phyloP scores from a whole-genome alignment of 2,888 invertebrate genomes.

The Serrognathus titanus region DNA sequence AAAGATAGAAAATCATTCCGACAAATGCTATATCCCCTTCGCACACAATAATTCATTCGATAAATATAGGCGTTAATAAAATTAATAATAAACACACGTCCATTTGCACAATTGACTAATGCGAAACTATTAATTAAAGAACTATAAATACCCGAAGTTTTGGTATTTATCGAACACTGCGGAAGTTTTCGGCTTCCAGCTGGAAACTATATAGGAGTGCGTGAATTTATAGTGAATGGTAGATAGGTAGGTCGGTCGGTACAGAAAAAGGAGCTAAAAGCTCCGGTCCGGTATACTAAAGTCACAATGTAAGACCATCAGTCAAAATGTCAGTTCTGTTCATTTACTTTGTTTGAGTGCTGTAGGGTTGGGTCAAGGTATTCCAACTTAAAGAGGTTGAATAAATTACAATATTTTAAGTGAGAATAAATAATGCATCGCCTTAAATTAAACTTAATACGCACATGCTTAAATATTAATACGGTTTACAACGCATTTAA shows the following conservation, averaged over 20 bases:
- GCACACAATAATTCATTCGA: too few species aligned
- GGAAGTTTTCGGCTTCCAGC: not conserved
- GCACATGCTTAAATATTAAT: too few species aligned
- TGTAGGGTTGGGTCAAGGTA: constrained; percentile 13
- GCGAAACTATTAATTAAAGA: too few species aligned
- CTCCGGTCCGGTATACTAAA: constrained; percentile 9
- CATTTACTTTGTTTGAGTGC: constrained; percentile 9
- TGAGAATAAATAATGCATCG: constrained; percentile 6
- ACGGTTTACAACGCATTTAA: too few species aligned
- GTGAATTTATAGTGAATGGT: not conserved
- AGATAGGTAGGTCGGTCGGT: too few species aligned
- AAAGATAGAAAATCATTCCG: too few species aligned
- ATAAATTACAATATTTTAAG: constrained; percentile 13
- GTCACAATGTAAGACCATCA: constrained; percentile 24
- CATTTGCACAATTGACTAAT: too few species aligned
- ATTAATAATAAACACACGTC: too few species aligned
- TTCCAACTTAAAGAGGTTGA: constrained; percentile 14
- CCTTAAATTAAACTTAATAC: too few species aligned
- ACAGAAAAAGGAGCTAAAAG: not conserved
- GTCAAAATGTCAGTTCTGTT: constrained; percentile 24
- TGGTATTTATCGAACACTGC: not conserved
- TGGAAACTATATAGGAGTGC: not conserved
- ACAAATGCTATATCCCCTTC: too few species aligned
- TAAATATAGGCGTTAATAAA: too few species aligned
- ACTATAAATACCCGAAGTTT: not conserved